Evolutionary conservation across 2,797 vertebrate species (phyloP).

Genomic region (Lepilemur septentrionalis): DNA sequence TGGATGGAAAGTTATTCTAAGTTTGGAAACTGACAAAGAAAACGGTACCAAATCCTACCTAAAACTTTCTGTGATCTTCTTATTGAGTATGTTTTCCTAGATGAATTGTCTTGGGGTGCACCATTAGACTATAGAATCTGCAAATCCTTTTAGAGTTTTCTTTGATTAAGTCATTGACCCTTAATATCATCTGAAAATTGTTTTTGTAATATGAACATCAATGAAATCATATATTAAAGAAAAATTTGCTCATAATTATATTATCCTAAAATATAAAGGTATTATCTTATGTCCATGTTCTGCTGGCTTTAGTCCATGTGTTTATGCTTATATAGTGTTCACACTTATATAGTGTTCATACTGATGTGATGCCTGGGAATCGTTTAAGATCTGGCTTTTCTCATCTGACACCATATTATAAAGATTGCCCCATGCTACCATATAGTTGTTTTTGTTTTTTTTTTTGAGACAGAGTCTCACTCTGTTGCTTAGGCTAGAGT

Average conservation of each 20-base stretch:
- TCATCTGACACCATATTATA: background rate
- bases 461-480: too few relatives aligned
- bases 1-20: slow-evolving; percentile 1
- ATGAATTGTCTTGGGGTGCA: background rate
- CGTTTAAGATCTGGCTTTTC: background rate
- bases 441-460: too few relatives aligned
- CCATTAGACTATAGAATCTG: background rate
- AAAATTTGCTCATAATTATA: background rate
- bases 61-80: background rate
- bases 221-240: background rate
- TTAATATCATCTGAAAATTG: slow-evolving; percentile 14
- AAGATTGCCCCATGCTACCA: slow-evolving; percentile 2
- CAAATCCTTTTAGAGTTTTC: background rate
- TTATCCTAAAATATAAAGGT: background rate
- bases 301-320: background rate
- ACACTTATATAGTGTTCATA: background rate
- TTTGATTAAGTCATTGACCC: background rate
- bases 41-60: background rate
- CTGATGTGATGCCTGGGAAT: background rate
- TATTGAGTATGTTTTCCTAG: background rate
- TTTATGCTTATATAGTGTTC: background rate
- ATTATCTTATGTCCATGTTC: background rate
- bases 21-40: slow-evolving; percentile 27
- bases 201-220: slow-evolving; percentile 8
- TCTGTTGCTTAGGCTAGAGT: too few relatives aligned